phyloP scores from a whole-genome alignment of 2,113 vertebrate genomes.

The Rhinoderma darwinii region DNA sequence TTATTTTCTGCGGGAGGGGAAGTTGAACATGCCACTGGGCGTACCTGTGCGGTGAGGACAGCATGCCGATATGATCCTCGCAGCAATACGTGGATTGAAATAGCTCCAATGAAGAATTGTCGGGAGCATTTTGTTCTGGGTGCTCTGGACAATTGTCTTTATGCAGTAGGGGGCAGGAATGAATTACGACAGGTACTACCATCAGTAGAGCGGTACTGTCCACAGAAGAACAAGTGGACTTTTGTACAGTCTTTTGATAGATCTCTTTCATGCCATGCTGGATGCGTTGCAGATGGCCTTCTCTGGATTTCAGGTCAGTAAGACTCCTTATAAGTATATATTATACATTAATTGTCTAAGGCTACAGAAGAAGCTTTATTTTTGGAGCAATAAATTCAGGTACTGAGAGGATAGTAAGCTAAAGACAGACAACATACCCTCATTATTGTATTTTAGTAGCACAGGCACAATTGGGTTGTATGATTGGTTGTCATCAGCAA shows the following conservation, averaged over 20 bases:
- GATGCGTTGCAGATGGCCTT: conserved; percentile 91
- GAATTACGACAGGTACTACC: conserved; percentile 93
- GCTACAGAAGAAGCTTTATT: too few relatives aligned
- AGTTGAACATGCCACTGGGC: conserved; percentile 87
- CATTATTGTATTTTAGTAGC: not conserved
- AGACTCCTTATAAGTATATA: not conserved
- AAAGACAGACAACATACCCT: not conserved
- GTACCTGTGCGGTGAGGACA: conserved; percentile 88
- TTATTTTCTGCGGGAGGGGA: conserved; percentile 94
- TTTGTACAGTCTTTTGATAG: conserved; percentile 94
- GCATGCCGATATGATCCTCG: conserved; percentile 93
- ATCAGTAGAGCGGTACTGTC: conserved; percentile 93
- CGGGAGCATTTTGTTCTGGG: conserved; percentile 95
- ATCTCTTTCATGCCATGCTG: conserved; percentile 95
- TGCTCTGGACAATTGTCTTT: conserved; percentile 87
- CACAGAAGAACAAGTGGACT: conserved; percentile 96
- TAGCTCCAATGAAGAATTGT: conserved; percentile 95
- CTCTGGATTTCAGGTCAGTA: conserved; percentile 97
- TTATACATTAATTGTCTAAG: not conserved
- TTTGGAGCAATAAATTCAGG: not conserved
- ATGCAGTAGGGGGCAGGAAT: conserved; percentile 90
- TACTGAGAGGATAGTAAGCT: not conserved
- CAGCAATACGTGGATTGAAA: conserved; percentile 89
- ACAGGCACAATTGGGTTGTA: too few relatives aligned
- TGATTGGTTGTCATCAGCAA: too few relatives aligned